Evolutionary conservation across 2,888 invertebrate species (phyloP).

Genomic region (Mamestra brassicae): DNA sequence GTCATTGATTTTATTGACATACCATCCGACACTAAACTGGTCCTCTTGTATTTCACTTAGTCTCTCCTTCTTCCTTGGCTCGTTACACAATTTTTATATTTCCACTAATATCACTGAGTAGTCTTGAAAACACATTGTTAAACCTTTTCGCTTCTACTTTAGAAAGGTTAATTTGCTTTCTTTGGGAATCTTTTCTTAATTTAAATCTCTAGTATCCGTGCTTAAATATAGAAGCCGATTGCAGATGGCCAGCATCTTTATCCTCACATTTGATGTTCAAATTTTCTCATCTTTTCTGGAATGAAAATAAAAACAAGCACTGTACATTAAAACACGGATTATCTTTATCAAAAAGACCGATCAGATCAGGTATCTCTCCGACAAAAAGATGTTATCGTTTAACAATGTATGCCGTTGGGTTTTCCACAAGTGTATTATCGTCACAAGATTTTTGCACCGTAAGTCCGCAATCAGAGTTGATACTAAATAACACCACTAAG

Average conservation of each 20-base stretch:
- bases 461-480: neutral
- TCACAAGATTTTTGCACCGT: neutral
- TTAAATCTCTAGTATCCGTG: neutral
- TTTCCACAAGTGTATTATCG: neutral
- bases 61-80: no score
- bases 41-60: no score
- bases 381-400: neutral
- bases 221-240: neutral
- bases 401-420: neutral
- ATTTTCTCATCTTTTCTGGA: neutral
- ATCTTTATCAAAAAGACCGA: slow-evolving; percentile 1
- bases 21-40: neutral
- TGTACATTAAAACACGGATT: neutral
- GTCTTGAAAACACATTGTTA: neutral
- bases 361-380: neutral
- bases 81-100: neutral
- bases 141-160: neutral
- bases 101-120: neutral
- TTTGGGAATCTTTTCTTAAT: neutral
- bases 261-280: neutral
- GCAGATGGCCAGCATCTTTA: neutral
- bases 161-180: neutral
- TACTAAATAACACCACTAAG: neutral
- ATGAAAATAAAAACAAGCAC: neutral
- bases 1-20: neutral